Conservation (phyloP, 2,113 vertebrate species). For the Nestor notabilis region DNA sequence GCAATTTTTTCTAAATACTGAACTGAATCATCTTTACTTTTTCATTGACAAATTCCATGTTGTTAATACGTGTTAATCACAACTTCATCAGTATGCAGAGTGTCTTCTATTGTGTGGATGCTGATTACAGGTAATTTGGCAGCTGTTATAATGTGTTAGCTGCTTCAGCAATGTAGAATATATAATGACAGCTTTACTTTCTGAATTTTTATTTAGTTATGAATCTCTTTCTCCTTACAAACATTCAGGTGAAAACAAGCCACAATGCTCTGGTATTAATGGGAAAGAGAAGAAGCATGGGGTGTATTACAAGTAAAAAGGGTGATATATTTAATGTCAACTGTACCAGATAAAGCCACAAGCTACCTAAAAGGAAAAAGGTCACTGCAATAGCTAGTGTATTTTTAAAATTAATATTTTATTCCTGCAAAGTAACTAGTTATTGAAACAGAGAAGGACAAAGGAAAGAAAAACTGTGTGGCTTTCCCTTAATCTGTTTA, state of each 20-base stretch:
- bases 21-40: not conserved
- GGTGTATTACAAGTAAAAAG: not conserved
- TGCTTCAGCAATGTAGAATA: slow-evolving; percentile 22
- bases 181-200: slow-evolving; percentile 22
- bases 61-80: slow-evolving; percentile 53
- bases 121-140: slow-evolving; percentile 63
- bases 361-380: not conserved
- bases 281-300: not conserved
- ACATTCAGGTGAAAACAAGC: not conserved
- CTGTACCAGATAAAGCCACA: not conserved
- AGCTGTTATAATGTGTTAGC: slow-evolving; percentile 44
- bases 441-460: not conserved
- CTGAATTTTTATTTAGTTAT: slow-evolving; percentile 39
- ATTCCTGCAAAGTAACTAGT: not conserved
- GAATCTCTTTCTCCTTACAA: not conserved
- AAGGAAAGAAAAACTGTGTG: not conserved
- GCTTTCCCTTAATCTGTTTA: not conserved
- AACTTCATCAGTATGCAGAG: slow-evolving; percentile 13
- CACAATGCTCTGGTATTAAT: not conserved
- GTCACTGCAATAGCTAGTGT: not conserved
- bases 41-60: slow-evolving; percentile 29
- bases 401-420: not conserved
- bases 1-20: not conserved
- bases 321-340: not conserved
- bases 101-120: slow-evolving; percentile 41